Percentiles rank a stretch among this genome's conserved stretches.
phyloP scores from a whole-genome alignment of 2,113 vertebrate species.

The Saguinus midas region DNA sequence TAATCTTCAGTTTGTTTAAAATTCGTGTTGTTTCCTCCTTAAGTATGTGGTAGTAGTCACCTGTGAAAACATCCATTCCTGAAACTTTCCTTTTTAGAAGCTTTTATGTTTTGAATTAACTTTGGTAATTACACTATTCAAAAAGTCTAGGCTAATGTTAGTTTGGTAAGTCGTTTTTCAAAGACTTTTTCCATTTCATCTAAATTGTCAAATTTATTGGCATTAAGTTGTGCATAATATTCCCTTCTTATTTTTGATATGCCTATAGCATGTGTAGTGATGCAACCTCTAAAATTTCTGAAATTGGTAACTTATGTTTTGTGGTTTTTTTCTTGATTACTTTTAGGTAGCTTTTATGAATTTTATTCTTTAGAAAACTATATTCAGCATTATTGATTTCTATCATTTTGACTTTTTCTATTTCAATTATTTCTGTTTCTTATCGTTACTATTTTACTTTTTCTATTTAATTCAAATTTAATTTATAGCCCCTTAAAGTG shows the following conservation, averaged over 20 bases:
- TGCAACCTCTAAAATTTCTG: neutral
- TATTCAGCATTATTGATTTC: neutral
- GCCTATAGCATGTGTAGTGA: neutral
- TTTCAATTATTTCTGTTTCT: neutral
- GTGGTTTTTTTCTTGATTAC: neutral
- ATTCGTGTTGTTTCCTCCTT: neutral
- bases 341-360: neutral
- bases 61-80: neutral
- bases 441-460: neutral
- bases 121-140: neutral
- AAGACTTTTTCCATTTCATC: neutral
- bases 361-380: neutral
- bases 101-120: slow-evolving; percentile 21
- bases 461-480: neutral
- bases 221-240: neutral
- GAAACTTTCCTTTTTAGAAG: neutral
- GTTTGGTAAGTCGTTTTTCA: slow-evolving; percentile 2
- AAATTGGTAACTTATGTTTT: neutral
- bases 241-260: neutral
- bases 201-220: neutral
- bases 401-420: neutral
- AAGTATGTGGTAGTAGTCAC: neutral
- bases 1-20: slow-evolving; percentile 14
- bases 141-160: neutral
- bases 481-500: neutral